phyloP scores from a whole-genome alignment of 30 jellyfish, hydroid and myxozoan genomes.

The Catostylus mosaicus region DNA sequence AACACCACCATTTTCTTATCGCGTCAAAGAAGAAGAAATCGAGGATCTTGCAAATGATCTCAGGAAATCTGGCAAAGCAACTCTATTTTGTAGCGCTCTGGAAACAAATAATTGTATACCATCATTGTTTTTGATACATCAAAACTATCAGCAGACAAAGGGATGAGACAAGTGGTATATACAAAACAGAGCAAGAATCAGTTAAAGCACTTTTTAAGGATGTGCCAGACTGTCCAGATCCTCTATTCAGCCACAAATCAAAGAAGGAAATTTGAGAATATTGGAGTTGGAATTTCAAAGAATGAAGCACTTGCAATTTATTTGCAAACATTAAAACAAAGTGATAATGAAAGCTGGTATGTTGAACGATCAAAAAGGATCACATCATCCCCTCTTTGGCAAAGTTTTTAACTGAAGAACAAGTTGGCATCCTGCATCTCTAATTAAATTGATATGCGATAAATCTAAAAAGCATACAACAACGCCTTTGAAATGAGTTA shows the following conservation, averaged over 20 bases:
- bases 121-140: no score
- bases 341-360: not conserved
- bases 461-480: not conserved
- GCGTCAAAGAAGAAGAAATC: no score
- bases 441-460: not conserved
- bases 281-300: not conserved
- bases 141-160: no score
- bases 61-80: no score
- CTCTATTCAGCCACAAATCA: not conserved
- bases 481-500: slow-evolving; percentile 6
- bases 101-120: no score
- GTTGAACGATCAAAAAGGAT: slow-evolving; percentile 8
- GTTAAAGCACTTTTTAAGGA: no score
- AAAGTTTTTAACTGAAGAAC: not conserved
- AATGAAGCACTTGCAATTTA: not conserved
- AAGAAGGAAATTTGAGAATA: not conserved
- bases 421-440: not conserved
- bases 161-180: no score
- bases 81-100: no score
- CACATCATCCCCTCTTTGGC: slow-evolving; percentile 25
- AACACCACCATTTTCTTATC: no score
- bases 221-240: no score
- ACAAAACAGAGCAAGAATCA: no score
- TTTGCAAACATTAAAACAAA: not conserved
- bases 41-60: no score